Conservation (phyloP, 2,113 vertebrate genomes). For the Gopherus evgoodei region DNA sequence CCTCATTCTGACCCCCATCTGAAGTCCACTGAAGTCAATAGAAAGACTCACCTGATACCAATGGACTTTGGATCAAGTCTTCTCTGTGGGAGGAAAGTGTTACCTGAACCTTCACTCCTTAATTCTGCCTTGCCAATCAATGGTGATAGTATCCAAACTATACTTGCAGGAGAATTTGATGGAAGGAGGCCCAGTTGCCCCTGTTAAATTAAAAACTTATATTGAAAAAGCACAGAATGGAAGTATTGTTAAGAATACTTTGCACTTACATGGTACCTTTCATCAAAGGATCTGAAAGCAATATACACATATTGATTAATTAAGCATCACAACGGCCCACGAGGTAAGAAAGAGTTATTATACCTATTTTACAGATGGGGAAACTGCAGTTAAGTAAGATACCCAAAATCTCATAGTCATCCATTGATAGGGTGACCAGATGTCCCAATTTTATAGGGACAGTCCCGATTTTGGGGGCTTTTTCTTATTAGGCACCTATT, state of each 20-base stretch:
- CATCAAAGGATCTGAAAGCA: not conserved
- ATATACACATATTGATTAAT: not conserved
- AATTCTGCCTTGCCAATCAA: not conserved
- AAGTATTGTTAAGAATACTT: not conserved
- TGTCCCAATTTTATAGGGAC: too few species aligned
- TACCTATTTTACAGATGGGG: not conserved
- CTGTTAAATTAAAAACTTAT: not conserved
- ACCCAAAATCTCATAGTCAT: not conserved
- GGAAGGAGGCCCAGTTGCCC: not conserved
- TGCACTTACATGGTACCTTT: not conserved
- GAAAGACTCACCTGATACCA: not conserved
- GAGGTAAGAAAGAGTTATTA: not conserved
- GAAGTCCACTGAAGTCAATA: not conserved
- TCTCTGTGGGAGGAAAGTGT: not conserved
- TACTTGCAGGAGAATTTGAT: not conserved
- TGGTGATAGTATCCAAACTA: not conserved
- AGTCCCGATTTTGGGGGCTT: too few species aligned
- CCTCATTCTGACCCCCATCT: not conserved
- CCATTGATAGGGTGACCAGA: not conserved
- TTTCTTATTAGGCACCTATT: too few species aligned
- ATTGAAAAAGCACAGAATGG: not conserved
- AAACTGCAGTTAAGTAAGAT: not conserved
- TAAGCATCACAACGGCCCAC: not conserved
- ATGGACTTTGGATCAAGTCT: not conserved
- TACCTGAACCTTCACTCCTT: not conserved